Evolutionary conservation across 1,140 invertebrate genomes (phyloP).

Genomic region (Marisa cornuarietis): DNA sequence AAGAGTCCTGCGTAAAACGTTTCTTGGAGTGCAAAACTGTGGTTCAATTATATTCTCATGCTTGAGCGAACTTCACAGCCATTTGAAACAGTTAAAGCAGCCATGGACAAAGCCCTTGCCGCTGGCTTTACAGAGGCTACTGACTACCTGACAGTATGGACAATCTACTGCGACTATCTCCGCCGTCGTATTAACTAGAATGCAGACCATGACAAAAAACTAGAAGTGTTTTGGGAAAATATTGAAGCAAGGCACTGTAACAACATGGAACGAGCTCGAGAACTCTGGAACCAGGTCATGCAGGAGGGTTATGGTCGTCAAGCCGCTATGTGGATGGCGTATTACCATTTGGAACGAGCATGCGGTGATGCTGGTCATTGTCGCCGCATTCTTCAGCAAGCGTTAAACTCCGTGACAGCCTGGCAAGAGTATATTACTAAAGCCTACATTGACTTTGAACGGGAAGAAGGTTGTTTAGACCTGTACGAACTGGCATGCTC

Average conservation of each 20-base stretch:
- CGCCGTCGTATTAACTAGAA: constrained; percentile 72
- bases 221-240: constrained; percentile 75
- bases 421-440: constrained; percentile 80
- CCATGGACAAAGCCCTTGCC: constrained; percentile 75
- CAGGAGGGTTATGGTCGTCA: constrained; percentile 70
- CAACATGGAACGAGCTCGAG: constrained; percentile 75
- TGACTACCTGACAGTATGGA: constrained; percentile 77
- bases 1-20: constrained; percentile 74
- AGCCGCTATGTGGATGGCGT: constrained; percentile 77
- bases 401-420: constrained; percentile 74
- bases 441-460: constrained; percentile 80
- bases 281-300: constrained; percentile 80
- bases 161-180: constrained; percentile 75
- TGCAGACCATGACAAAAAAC: constrained; percentile 56
- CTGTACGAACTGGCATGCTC: constrained; percentile 63
- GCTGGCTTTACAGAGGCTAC: constrained; percentile 74
- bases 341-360: constrained; percentile 73
- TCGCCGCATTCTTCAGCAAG: constrained; percentile 73
- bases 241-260: constrained; percentile 71
- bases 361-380: constrained; percentile 76
- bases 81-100: constrained; percentile 67
- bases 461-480: constrained; percentile 77
- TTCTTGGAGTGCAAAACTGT: constrained; percentile 74
- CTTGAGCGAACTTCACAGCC: constrained; percentile 69
- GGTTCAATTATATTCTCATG: constrained; percentile 72